Evolutionary conservation across 2,797 vertebrate species (phyloP).

Genomic region (Oceanodroma leucorhoa): DNA sequence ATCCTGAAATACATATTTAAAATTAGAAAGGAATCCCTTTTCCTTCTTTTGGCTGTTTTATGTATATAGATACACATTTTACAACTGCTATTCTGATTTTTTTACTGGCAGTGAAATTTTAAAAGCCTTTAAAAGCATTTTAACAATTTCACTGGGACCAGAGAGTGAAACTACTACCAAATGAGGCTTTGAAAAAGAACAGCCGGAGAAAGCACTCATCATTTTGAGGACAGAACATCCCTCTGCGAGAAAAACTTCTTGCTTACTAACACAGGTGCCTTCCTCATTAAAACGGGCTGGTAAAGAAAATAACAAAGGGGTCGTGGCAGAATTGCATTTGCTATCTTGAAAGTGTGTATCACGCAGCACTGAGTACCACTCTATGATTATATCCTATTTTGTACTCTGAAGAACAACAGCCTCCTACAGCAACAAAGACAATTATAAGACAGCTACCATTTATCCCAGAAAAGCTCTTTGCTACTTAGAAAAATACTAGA

Average conservation of each 20-base stretch:
- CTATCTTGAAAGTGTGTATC: background rate
- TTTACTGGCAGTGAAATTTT: background rate
- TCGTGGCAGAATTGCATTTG: background rate
- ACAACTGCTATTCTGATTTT: background rate
- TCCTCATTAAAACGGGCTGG: background rate
- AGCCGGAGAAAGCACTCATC: background rate
- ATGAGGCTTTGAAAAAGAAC: background rate
- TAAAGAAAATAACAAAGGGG: background rate
- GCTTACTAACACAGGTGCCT: background rate
- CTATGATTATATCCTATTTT: background rate
- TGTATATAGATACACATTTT: background rate
- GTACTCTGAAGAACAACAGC: background rate
- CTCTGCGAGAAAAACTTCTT: background rate
- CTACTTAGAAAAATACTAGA: conserved; percentile 2
- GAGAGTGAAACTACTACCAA: background rate
- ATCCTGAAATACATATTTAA: background rate
- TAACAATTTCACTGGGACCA: background rate
- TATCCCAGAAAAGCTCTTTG: background rate
- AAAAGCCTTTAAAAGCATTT: background rate
- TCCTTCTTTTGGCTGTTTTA: background rate
- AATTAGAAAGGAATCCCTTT: background rate
- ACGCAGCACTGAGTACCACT: background rate
- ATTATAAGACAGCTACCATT: background rate
- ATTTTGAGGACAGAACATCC: background rate
- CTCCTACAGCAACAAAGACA: background rate